Evolutionary conservation across 2,113 vertebrate species (phyloP), one percentile per base, ranked within the genome.

Genomic region (Sus scrofa): DNA sequence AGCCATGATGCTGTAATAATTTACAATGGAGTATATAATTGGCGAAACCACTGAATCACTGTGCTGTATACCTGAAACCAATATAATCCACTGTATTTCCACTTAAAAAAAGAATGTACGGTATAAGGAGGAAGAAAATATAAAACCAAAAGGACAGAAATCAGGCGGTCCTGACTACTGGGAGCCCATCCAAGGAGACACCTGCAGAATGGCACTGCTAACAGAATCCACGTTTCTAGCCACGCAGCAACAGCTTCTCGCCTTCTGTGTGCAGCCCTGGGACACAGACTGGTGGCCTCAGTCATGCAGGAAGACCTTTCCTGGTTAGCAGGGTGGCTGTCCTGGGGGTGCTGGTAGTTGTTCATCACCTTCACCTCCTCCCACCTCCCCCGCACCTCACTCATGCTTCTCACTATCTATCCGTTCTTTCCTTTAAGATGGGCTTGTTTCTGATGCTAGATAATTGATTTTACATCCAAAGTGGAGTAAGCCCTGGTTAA

Each of bases 191-290:
- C 14, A 10, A 63, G 44, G 37, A 7, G 1, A 0, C 0, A 9
- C 63, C 0, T 26, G 2, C 12, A 8, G 27, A 58, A n/a, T 0
- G 19, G 37, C 3, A 9, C 13, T 11, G 39, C 9, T 10, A 13
- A 24, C 39, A 24, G 7, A 32, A 73, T 26, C 71, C 56, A 24
- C 0, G 0, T 6, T 63, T 22, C 3, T 1, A 50, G 27, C 58
- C 11, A 3, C 0, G 2, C 10, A 6, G 26, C 12, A 13, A 16
- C 20, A 14, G 14, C 15, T 4, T 4, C 19, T 2, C 7, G 18
- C 37, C 30, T 4, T 52, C 83, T 4, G 12, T 30, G 0, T n/a
- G 52, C 2, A 24, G 34, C 0, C 26, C 30, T 4, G 2, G 18
- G 32, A 24, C 37, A 8, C 44, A 11, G 2, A n/a, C 7, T 2